Conservation (phyloP, 2,797 vertebrate genomes). For the Macroramphosus scolopax region DNA sequence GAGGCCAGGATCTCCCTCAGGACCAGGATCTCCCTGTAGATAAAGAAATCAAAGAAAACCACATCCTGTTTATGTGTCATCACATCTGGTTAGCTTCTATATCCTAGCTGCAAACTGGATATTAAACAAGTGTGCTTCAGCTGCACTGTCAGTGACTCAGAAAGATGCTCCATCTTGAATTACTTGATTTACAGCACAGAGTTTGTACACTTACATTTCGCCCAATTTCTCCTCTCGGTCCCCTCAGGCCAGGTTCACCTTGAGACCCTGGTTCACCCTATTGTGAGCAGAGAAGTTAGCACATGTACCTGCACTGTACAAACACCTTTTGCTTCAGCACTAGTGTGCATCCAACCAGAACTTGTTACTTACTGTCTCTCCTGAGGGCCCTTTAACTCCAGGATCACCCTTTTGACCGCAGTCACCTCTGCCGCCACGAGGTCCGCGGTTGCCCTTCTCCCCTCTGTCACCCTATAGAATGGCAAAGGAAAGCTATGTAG, state of each 20-base stretch:
- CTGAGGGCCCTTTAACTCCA: constrained; percentile 82
- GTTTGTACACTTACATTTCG: constrained; percentile 62
- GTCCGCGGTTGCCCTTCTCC: constrained; percentile 81
- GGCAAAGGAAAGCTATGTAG: constrained; percentile 3
- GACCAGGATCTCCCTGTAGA: constrained; percentile 85
- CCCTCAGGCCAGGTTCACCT: constrained; percentile 75
- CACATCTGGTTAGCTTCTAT: no score
- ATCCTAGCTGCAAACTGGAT: no score
- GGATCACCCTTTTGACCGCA: constrained; percentile 85
- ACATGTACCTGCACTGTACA: not conserved
- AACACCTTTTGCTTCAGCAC: not conserved
- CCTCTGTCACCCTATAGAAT: constrained; percentile 87
- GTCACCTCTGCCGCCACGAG: constrained; percentile 87
- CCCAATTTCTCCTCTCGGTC: constrained; percentile 61
- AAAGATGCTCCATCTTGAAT: not conserved
- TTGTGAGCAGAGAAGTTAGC: constrained; percentile 23
- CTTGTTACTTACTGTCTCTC: constrained; percentile 77
- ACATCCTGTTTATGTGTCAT: no score
- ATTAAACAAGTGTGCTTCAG: not conserved
- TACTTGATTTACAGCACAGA: not conserved
- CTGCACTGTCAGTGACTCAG: not conserved
- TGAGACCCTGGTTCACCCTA: constrained; percentile 74
- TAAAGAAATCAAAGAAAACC: constrained; percentile 20
- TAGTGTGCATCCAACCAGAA: not conserved
- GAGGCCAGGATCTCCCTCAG: constrained; percentile 91